Percentiles rank a stretch among this genome's conserved stretches.
phyloP scores from a whole-genome alignment of 1,140 invertebrate genomes.

The Brachionus paranguensis region DNA sequence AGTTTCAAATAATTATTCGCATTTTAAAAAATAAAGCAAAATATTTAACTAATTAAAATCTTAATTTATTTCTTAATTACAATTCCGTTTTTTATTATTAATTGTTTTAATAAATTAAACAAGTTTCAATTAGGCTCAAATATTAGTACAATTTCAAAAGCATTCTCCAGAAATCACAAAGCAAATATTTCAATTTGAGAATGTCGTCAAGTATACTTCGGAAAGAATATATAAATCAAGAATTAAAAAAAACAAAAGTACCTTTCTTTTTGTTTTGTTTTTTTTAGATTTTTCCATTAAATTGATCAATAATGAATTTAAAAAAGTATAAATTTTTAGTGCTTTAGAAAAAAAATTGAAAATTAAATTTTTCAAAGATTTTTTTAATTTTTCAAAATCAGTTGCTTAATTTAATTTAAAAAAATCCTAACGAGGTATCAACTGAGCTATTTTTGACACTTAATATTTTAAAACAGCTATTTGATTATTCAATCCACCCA shows the following conservation, averaged over 20 bases:
- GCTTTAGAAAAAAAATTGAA: too few relatives aligned
- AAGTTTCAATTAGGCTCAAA: background rate
- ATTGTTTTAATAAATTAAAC: background rate
- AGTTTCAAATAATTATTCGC: background rate
- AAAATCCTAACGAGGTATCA: background rate
- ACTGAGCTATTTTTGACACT: background rate
- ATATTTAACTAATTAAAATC: background rate
- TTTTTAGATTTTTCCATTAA: background rate
- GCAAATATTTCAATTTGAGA: too few relatives aligned
- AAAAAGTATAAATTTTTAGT: background rate
- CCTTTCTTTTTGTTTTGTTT: too few relatives aligned
- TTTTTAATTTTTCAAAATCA: background rate
- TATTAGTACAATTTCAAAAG: background rate
- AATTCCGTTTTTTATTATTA: background rate
- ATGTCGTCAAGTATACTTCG: too few relatives aligned
- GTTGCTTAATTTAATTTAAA: background rate
- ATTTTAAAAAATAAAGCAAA: background rate
- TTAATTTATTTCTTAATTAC: background rate
- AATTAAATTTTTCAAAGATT: too few relatives aligned
- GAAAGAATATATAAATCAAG: too few relatives aligned
- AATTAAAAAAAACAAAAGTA: too few relatives aligned
- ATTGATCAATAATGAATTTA: background rate
- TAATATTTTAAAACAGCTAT: background rate
- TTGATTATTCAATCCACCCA: background rate
- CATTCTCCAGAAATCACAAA: background rate